Evolutionary conservation across 1,140 invertebrate species (phyloP).

Genomic region (Caerostris extrusa): DNA sequence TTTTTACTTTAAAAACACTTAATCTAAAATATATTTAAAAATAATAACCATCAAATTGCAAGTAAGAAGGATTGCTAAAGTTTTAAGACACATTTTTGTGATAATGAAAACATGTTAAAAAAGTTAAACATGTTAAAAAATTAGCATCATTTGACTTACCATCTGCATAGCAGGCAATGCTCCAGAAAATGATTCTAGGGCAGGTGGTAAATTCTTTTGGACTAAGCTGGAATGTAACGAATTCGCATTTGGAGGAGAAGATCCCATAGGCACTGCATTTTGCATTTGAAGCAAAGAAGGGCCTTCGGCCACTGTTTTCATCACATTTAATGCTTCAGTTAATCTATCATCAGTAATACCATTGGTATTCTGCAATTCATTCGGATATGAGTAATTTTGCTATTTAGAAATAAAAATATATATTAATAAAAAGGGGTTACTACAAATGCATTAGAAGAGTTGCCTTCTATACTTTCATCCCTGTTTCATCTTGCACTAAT

Average conservation of each 20-base stretch:
- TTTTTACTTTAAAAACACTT: no score
- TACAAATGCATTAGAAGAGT: no score
- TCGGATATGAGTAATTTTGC: background rate
- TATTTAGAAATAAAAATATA: background rate
- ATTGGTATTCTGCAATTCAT: conserved; percentile 87
- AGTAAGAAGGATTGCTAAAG: no score
- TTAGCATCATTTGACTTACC: background rate
- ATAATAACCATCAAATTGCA: no score
- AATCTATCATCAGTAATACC: conserved; percentile 92
- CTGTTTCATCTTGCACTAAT: no score
- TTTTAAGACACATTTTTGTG: no score
- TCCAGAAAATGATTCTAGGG: conserved; percentile 18
- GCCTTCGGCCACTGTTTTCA: conserved; percentile 96
- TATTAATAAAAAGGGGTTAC: background rate
- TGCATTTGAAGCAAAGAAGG: conserved; percentile 78
- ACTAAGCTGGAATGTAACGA: conserved; percentile 66
- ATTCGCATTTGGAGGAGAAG: background rate
- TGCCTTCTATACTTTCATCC: no score
- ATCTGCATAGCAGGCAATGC: conserved; percentile 18
- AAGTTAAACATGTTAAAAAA: background rate
- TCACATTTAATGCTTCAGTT: conserved; percentile 96
- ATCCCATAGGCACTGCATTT: conserved; percentile 58
- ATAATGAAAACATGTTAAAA: no score
- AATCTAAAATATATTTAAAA: no score
- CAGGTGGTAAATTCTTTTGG: background rate